Evolutionary conservation across 1,140 invertebrate species (phyloP).

Genomic region (Habropoda laboriosa): DNA sequence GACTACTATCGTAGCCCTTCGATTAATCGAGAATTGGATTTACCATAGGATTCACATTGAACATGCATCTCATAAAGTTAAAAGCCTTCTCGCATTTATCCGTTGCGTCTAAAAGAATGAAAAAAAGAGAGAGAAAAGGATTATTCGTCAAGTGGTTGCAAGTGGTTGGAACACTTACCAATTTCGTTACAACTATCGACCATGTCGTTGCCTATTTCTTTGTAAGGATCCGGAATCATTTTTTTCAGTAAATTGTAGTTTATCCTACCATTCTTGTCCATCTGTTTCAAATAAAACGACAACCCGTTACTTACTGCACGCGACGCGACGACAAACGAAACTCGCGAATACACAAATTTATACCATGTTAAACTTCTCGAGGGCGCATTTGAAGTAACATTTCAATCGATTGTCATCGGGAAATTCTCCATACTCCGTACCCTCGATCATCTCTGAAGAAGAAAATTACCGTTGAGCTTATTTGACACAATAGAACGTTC

Average conservation of each 20-base stretch:
- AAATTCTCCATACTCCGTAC: constrained; percentile 56
- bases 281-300: constrained; percentile 26
- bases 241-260: constrained; percentile 72
- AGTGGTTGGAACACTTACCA: constrained; percentile 60
- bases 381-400: constrained; percentile 78
- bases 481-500: neutral
- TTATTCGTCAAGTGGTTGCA: too few relatives aligned
- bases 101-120: constrained; percentile 45
- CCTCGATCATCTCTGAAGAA: constrained; percentile 49
- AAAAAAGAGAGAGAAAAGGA: too few relatives aligned
- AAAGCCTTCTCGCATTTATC: constrained; percentile 52
- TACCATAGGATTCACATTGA: constrained; percentile 56
- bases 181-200: constrained; percentile 66
- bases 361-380: constrained; percentile 68
- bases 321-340: neutral
- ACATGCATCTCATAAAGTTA: constrained; percentile 62
- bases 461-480: neutral
- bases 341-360: neutral
- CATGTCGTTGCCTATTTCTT: constrained; percentile 57
- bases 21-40: neutral
- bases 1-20: neutral
- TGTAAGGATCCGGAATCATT: constrained; percentile 70
- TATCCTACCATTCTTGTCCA: constrained; percentile 73
- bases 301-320: neutral
- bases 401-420: constrained; percentile 63